Base-by-base conservation (phyloP, 2,113 vertebrate species). In the Lepus americanus region DNA sequence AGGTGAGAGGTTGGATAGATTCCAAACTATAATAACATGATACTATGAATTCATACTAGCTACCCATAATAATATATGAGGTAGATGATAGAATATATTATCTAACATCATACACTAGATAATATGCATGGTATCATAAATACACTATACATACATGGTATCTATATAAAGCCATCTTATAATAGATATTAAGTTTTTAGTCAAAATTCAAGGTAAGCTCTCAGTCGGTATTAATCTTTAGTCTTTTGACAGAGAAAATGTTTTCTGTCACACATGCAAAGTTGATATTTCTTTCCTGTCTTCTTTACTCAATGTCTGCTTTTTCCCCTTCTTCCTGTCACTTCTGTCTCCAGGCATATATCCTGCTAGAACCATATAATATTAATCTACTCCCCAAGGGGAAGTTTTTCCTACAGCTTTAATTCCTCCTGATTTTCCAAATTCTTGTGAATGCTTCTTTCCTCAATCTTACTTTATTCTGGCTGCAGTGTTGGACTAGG, bases 321-420 rank as follows among this genome's bases (percentile, higher is more conserved):
- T 44, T 85, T 88, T 3, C 22, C 14, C 14, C 19, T 79, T 49
- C 29, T 67, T 7, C n/a, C 20, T 78, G 73, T 88, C 78, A 89
- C 25, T 78, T 94, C 44, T 85, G 8, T 88, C 66, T 59, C 14
- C 9, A 76, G 69, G 74, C 89, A 36, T 79, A 69, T 23, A 31
- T 90, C 91, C 89, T 88, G 31, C 74, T 69, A 86, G 79, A 79
- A 89, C 2, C 22, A 89, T 29, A 64, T 94, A 89, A 69, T 86
- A 86, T 91, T 96, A 82, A 89, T 69, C 12, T 94, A 44, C 12
- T 74, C 83, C 79, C 84, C 16, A 59, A 95, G 76, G 90, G 92
- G 31, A 70, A 63, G 20, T 53, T 94, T 89, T 64, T 89, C 39
- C 73, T 91, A 20, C 29, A 44, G 5, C 39, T 93, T 82, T 90